Evolutionary conservation across 2,888 invertebrate genomes (phyloP).

Genomic region (Mystacides longicornis): DNA sequence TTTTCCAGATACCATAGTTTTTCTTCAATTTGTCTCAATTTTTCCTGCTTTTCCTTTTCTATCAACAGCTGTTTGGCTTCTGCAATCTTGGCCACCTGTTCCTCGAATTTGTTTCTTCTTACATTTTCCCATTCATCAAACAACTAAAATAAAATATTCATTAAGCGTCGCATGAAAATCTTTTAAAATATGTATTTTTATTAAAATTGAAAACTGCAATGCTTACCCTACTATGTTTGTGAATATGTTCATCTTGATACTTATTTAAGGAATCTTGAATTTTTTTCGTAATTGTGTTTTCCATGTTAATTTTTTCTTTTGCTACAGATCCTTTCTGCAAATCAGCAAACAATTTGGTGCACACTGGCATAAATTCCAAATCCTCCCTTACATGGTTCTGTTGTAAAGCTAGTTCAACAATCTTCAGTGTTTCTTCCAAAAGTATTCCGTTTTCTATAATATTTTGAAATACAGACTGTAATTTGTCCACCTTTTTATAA

Average conservation of each 20-base stretch:
- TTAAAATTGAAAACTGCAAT: background rate
- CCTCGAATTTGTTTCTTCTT: conserved; percentile 50
- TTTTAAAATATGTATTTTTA: background rate
- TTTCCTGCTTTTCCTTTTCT: conserved; percentile 47
- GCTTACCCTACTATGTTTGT: conserved; percentile 46
- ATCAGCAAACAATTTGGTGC: conserved; percentile 31
- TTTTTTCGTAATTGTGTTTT: conserved; percentile 42
- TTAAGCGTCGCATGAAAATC: background rate
- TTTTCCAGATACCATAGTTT: conserved; percentile 76
- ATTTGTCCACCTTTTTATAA: conserved; percentile 59
- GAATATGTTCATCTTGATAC: conserved; percentile 51
- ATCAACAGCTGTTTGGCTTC: conserved; percentile 46
- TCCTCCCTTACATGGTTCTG: conserved; percentile 28
- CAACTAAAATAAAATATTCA: conserved; percentile 34
- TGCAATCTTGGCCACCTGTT: conserved; percentile 52
- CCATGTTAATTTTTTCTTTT: conserved; percentile 33
- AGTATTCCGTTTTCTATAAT: conserved; percentile 31
- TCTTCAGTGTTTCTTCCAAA: conserved; percentile 36
- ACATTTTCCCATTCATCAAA: conserved; percentile 53
- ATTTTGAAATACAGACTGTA: conserved; percentile 30
- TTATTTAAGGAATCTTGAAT: conserved; percentile 50
- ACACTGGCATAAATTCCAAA: conserved; percentile 32
- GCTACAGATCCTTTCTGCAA: conserved; percentile 21
- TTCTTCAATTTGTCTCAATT: conserved; percentile 52
- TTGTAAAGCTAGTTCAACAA: conserved; percentile 33